Evolutionary conservation across 2,888 invertebrate species (phyloP), one percentile per base, ranked within the genome.

Genomic region (Smittia sp.): DNA sequence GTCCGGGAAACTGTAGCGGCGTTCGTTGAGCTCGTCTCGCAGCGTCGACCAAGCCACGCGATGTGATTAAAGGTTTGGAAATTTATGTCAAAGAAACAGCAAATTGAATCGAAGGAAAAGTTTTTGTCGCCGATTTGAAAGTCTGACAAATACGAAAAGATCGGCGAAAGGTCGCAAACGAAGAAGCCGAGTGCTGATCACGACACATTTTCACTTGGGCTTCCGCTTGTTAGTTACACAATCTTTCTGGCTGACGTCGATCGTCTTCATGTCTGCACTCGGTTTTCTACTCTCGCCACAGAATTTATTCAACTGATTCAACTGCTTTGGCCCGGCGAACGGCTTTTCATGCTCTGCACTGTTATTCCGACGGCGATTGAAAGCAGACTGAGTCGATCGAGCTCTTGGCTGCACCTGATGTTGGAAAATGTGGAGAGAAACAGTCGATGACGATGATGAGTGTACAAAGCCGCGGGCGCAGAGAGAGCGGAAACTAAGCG

Each of bases 231-330:
- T 63, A 24, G n/a, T 72, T 72, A 72, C 72, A 72, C 58, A 72
- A 72, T 72, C 72, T 62, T 72, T 72, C n/a, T 72, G 72, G 15
- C 38, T 72, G 15, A 72, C 62, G 22, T 72, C 72, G 0, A 72
- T 38, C n/a, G 58, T 54, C 54, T 72, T 58, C 72, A 72, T 72
- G 3, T 11, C 15, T 54, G 15, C 15, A 15, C 7, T 18, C 13
- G n/a, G 9, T 32, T 9, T 3, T 58, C 18, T 3, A 58, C 58
- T 58, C 22, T 46, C 46, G 11, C 46, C 6, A 46, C 15, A 9
- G 6, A 18, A 58, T 58, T 18, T 3, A 46, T n/a, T 3, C 46
- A n/a, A 13, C n/a, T 13, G 2, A 46, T 46, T 3, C 32, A 3
- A 9, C 11, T 46, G 11, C 6, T 13, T 2, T 46, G 46, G 6